phyloP scores from a whole-genome alignment of 2,888 invertebrate species.

The Hemicrepidius hirtus region DNA sequence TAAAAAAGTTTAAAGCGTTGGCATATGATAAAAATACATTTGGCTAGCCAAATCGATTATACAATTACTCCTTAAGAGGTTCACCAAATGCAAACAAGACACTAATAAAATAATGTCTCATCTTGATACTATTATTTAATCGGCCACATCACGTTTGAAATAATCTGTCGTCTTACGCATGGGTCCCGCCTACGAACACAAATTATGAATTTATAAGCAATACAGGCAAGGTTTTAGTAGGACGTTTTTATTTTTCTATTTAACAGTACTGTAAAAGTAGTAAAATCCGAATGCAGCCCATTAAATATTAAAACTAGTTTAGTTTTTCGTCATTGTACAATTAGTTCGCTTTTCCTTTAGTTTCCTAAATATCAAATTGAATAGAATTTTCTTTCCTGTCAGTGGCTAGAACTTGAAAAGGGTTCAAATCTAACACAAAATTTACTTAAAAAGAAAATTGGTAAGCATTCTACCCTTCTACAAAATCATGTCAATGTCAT shows the following conservation, averaged over 20 bases:
- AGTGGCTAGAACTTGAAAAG: too few species aligned
- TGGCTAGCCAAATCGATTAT: slow-evolving; percentile 27
- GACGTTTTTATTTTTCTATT: too few species aligned
- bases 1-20: background rate
- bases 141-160: slow-evolving; percentile 42
- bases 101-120: slow-evolving; percentile 49
- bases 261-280: too few species aligned
- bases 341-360: too few species aligned
- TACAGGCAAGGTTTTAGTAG: background rate
- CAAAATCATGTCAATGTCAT: slow-evolving; percentile 18
- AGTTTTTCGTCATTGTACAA: too few species aligned
- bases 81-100: slow-evolving; percentile 49
- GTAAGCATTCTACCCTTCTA: slow-evolving; percentile 1
- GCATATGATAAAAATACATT: background rate
- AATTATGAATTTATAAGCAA: slow-evolving; percentile 43
- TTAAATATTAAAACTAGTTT: too few species aligned
- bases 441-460: slow-evolving; percentile 5
- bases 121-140: slow-evolving; percentile 51
- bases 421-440: background rate
- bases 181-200: slow-evolving; percentile 41
- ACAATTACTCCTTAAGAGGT: slow-evolving; percentile 45
- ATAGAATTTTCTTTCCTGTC: too few species aligned
- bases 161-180: slow-evolving; percentile 45
- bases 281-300: too few species aligned
- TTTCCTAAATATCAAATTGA: too few species aligned